A percentile compares a stretch with the other conserved stretches of the same genome.
Evolutionary conservation across 2,113 vertebrate species (phyloP).

Genomic region (Ophthalmolycus amberensis): DNA sequence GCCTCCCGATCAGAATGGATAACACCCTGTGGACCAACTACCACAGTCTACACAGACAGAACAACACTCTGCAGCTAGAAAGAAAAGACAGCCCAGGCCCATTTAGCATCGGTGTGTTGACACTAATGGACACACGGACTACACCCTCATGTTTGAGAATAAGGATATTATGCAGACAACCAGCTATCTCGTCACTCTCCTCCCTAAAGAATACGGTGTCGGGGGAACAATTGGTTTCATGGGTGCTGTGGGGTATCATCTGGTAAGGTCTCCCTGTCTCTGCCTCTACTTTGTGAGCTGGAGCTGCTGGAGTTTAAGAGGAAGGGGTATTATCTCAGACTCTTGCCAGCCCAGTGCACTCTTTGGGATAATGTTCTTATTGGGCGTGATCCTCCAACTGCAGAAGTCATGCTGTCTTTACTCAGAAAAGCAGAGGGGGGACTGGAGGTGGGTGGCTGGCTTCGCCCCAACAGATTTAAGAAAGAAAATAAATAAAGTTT

Average conservation of each 20-base stretch:
- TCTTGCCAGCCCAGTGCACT: constrained; percentile 85
- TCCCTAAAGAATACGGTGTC: constrained; percentile 66
- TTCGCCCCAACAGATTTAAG: constrained; percentile 64
- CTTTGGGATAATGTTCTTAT: constrained; percentile 87
- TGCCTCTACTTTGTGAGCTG: constrained; percentile 68
- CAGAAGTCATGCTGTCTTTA: constrained; percentile 87
- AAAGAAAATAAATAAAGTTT: constrained; percentile 52
- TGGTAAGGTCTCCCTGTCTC: constrained; percentile 68
- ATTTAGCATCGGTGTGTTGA: constrained; percentile 75
- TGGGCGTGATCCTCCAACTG: constrained; percentile 84
- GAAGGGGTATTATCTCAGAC: constrained; percentile 83
- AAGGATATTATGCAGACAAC: constrained; percentile 78
- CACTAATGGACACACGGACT: constrained; percentile 76
- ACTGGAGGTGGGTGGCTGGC: constrained; percentile 68
- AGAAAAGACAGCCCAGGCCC: constrained; percentile 69
- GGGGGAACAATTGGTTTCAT: constrained; percentile 74
- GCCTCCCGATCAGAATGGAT: constrained; percentile 81
- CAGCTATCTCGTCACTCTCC: constrained; percentile 54
- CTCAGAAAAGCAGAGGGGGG: constrained; percentile 79
- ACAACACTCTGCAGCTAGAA: constrained; percentile 63
- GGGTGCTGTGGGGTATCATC: constrained; percentile 77
- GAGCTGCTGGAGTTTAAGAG: constrained; percentile 77
- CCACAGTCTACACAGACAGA: constrained; percentile 64
- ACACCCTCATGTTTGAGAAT: constrained; percentile 80
- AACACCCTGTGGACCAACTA: constrained; percentile 83